Evolutionary conservation across 23 tunicate species (phyloP).

Genomic region (Oikopleura dioica): DNA sequence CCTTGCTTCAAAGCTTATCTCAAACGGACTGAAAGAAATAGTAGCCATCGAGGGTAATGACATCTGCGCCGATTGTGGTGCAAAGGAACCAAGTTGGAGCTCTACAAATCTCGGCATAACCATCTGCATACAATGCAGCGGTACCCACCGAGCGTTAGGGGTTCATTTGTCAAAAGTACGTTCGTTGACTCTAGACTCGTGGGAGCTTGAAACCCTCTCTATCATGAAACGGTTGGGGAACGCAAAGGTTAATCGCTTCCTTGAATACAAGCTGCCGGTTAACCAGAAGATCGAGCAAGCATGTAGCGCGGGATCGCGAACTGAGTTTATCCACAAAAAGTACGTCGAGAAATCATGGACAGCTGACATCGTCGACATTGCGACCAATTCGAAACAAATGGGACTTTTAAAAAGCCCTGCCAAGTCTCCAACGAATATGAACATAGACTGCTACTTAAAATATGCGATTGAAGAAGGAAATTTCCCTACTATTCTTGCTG

Average conservation of each 20-base stretch:
- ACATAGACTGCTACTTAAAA: background rate
- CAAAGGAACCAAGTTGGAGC: background rate
- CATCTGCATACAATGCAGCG: background rate
- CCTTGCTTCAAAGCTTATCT: too few relatives aligned
- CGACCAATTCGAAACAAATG: background rate
- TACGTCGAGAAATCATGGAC: background rate
- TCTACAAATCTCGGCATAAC: background rate
- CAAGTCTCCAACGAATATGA: background rate
- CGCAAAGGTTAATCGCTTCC: background rate
- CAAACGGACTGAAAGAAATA: background rate
- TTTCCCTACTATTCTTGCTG: background rate
- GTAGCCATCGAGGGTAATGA: background rate
- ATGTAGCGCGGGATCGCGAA: background rate
- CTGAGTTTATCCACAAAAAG: background rate
- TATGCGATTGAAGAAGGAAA: background rate
- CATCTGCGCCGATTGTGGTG: background rate
- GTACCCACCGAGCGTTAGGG: background rate
- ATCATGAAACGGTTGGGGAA: constrained; percentile 7
- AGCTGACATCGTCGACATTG: background rate
- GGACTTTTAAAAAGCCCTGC: background rate
- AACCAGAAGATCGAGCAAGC: background rate
- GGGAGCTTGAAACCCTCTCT: constrained; percentile 3
- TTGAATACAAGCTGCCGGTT: background rate
- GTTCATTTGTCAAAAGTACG: constrained; percentile 2
- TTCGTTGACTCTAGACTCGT: background rate